Evolutionary conservation across 2,113 vertebrate genomes (phyloP), one percentile per base, ranked within the genome.

Genomic region (Toxostoma redivivum): DNA sequence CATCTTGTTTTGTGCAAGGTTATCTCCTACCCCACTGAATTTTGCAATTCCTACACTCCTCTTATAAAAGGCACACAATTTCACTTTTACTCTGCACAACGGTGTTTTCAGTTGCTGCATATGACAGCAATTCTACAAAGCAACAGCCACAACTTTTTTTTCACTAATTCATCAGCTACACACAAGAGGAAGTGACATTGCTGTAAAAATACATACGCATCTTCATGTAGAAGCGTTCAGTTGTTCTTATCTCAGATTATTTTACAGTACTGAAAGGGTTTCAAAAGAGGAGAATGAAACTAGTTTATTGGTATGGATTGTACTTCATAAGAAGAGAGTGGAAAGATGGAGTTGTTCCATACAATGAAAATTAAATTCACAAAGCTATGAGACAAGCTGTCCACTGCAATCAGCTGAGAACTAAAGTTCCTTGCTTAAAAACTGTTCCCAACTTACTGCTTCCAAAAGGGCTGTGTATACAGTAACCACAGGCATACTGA

Each of bases 71-170:
- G 15, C n/a, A 45, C 19, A 31, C 9, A 44, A 12, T 15, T 53
- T 50, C 18, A 69, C 42, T 24, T 13, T 37, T 11, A 40, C 20
- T 37, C 13, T 3, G 19, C 3, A 30, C 20, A 54, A 22, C n/a
- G 35, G 30, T 0, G 0, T 42, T 76, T 69, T 45, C 37, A 78
- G 9, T 9, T 0, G 4, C 47, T 62, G 70, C n/a, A 35, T 11
- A 10, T 3, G 2, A 48, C 77, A 69, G 22, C 28, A 30, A 42
- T n/a, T 35, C n/a, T 35, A 30, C 27, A 86, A 42, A 66, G 31
- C 15, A 56, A 70, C 7, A 38, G 40, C 5, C 3, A 60, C 9
- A 50, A 3, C 13, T 18, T 57, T 31, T 4, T 64, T 25, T 33
- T 14, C 37, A 47, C 37, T 47, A 44, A 37, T 17, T 30, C 10